Conservation (phyloP, 2,888 invertebrate genomes). For the Sminthurides aquaticus region DNA sequence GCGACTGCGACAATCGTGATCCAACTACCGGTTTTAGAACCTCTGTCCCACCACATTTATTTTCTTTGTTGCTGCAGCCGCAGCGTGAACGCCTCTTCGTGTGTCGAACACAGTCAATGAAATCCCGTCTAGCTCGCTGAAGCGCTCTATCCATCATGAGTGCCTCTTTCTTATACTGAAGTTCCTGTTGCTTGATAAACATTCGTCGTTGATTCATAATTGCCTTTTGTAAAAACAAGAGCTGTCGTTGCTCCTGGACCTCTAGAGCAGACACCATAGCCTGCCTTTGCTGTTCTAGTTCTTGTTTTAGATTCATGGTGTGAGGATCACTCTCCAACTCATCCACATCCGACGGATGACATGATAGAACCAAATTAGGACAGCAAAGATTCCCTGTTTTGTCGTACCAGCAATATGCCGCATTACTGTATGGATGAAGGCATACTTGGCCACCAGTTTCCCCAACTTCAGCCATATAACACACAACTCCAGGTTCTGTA, state of each 20-base stretch:
- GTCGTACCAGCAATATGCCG: not conserved
- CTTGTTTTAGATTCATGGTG: not conserved
- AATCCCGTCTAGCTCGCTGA: not conserved
- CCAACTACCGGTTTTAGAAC: no score
- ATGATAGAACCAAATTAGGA: not conserved
- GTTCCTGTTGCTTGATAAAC: not conserved
- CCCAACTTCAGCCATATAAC: no score
- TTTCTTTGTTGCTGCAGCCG: no score
- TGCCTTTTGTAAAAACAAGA: constrained; percentile 4
- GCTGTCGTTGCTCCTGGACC: constrained; percentile 1
- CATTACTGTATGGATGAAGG: not conserved
- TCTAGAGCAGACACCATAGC: not conserved
- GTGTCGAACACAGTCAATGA: not conserved
- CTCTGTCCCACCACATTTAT: no score
- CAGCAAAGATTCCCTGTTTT: not conserved
- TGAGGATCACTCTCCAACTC: not conserved
- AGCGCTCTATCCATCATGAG: not conserved
- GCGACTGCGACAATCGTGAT: no score
- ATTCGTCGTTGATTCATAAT: not conserved
- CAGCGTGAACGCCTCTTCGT: no score
- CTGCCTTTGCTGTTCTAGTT: constrained; percentile 6
- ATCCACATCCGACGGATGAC: not conserved
- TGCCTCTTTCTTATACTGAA: not conserved
- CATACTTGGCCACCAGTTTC: no score
- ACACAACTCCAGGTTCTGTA: no score